These are phyloP conservation scores for Tipula unca DNA, from an alignment of 2,888 invertebrate species.

Conservation along the genomic window DNA sequence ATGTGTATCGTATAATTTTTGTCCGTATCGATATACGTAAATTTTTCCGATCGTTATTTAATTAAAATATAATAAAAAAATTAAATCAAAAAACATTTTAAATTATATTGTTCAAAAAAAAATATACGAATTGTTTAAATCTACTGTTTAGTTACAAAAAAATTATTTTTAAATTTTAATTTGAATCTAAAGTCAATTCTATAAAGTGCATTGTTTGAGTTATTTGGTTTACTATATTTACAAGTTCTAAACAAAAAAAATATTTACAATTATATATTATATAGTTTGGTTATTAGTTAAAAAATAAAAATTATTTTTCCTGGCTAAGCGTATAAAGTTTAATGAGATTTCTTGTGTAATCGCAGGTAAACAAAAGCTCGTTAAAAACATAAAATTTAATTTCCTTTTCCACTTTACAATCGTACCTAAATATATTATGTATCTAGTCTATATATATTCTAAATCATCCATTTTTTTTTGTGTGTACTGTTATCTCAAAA, in stretches of 20 bases:
- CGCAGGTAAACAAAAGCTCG: neutral
- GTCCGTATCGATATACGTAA: neutral
- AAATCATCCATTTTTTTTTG: neutral
- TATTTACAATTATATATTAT: neutral
- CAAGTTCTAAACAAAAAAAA: neutral
- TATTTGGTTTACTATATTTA: neutral
- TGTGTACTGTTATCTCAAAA: neutral
- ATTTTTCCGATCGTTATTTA: neutral
- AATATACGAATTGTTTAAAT: neutral
- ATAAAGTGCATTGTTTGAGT: neutral
- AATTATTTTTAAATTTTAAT: neutral
- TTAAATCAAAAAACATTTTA: neutral
- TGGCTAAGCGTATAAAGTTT: neutral
- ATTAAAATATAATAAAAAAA: neutral
- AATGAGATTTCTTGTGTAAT: neutral
- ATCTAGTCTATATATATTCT: neutral
- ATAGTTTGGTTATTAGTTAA: neutral
- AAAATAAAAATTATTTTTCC: neutral
- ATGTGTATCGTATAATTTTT: neutral
- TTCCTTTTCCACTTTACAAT: neutral
- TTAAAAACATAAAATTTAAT: neutral
- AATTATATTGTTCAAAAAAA: neutral
- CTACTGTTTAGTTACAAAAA: neutral
- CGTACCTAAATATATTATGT: neutral
- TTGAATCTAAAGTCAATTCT: neutral